These are phyloP conservation scores for Cryptocephalus moraei DNA, from an alignment of 2,888 invertebrate genomes.

Conservation along the genomic window DNA sequence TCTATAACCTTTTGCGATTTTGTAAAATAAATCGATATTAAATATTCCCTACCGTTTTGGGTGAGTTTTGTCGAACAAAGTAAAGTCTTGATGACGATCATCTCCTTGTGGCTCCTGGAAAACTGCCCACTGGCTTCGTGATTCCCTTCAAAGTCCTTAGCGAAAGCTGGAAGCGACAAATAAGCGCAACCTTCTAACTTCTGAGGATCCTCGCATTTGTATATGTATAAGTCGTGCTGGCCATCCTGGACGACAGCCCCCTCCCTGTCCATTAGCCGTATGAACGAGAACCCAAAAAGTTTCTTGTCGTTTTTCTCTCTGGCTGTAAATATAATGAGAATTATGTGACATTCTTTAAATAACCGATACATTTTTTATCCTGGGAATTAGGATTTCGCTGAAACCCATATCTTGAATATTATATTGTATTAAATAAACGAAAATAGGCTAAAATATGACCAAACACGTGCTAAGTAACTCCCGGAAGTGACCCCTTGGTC, in stretches of 20 bases:
- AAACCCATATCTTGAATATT: too few species aligned
- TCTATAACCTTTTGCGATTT: too few species aligned
- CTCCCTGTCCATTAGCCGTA: slow-evolving; percentile 80
- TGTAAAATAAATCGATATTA: background rate
- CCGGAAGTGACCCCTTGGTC: too few species aligned
- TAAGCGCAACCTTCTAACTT: slow-evolving; percentile 59
- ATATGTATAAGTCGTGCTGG: slow-evolving; percentile 80
- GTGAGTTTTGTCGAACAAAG: slow-evolving; percentile 95
- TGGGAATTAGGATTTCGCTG: too few species aligned
- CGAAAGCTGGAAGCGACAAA: slow-evolving; percentile 52
- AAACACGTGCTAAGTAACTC: too few species aligned
- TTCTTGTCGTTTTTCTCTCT: slow-evolving; percentile 86
- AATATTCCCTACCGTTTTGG: slow-evolving; percentile 62
- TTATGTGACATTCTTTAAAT: too few species aligned
- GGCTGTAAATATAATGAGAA: slow-evolving; percentile 42
- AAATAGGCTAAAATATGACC: too few species aligned
- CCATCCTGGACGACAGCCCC: slow-evolving; percentile 85
- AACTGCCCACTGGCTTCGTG: slow-evolving; percentile 48
- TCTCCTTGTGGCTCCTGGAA: slow-evolving; percentile 74
- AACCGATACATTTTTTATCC: too few species aligned
- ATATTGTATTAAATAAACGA: too few species aligned
- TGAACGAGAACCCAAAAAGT: slow-evolving; percentile 84
- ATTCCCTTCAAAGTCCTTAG: slow-evolving; percentile 51
- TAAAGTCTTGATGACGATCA: slow-evolving; percentile 68
- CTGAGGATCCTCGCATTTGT: slow-evolving; percentile 79